Evolutionary conservation across 2,113 vertebrate species (phyloP).

Genomic region (Macaca nemestrina): DNA sequence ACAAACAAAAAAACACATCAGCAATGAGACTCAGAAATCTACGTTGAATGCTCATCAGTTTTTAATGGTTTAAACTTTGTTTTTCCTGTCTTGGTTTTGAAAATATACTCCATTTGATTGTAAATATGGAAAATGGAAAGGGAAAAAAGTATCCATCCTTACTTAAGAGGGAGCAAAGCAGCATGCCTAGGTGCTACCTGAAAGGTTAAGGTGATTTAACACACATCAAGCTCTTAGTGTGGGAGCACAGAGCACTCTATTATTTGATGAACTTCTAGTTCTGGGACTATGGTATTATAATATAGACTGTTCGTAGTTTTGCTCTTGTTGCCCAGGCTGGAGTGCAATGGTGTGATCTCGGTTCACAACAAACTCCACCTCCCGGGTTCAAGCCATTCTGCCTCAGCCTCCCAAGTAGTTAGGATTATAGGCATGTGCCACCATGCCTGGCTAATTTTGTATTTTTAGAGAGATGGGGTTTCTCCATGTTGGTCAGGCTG

Average conservation of each 20-base stretch:
- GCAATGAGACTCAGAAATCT: constrained; percentile 39
- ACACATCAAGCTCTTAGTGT: neutral
- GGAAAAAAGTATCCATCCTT: neutral
- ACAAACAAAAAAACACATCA: neutral
- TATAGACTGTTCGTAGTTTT: neutral
- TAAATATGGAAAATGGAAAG: neutral
- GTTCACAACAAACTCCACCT: no score
- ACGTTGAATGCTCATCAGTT: neutral
- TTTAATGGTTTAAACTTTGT: neutral
- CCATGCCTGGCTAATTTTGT: no score
- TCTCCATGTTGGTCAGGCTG: no score
- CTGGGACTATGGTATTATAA: neutral
- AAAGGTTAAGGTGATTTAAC: neutral
- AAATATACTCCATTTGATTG: neutral
- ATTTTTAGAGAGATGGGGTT: no score
- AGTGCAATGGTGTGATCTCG: no score
- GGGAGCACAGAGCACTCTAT: neutral
- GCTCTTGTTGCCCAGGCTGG: no score
- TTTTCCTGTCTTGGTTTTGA: neutral
- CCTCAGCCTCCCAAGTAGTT: no score
- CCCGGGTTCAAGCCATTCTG: no score
- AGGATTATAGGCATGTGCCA: no score
- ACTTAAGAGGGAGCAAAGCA: neutral
- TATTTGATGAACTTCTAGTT: neutral
- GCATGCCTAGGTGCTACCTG: neutral